Evolutionary conservation across 2,888 invertebrate species (phyloP).

Genomic region (Smittia sp.): DNA sequence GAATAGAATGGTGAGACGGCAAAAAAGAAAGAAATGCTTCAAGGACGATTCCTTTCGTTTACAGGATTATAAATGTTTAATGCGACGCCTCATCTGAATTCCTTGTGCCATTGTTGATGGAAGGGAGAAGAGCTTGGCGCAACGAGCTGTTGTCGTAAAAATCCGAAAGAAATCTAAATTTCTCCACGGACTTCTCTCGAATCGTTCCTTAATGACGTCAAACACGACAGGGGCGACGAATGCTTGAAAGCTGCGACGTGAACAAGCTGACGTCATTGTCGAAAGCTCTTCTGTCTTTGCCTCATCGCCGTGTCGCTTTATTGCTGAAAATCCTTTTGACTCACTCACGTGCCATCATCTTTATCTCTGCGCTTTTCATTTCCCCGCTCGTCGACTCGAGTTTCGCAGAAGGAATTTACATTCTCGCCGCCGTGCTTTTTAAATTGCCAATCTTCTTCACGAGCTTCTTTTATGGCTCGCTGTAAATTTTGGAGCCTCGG

Average conservation of each 20-base stretch:
- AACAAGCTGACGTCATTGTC: no score
- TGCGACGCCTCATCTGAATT: constrained; percentile 14
- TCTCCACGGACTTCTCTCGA: constrained; percentile 1
- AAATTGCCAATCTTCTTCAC: constrained; percentile 24
- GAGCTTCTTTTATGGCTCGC: background rate
- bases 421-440: background rate
- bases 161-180: constrained; percentile 21
- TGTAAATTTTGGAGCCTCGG: background rate
- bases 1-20: background rate
- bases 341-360: constrained; percentile 32
- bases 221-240: background rate
- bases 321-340: constrained; percentile 11
- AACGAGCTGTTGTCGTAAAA: background rate
- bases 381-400: constrained; percentile 17
- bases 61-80: constrained; percentile 31
- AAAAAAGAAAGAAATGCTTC: background rate
- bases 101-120: constrained; percentile 8
- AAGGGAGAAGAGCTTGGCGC: background rate
- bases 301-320: background rate
- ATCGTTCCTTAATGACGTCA: background rate
- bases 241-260: background rate
- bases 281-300: background rate
- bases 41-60: constrained; percentile 12
- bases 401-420: background rate
- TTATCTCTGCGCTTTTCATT: constrained; percentile 32